Evolutionary conservation across 2,113 vertebrate species (phyloP).

Genomic region (Mungos mungo): DNA sequence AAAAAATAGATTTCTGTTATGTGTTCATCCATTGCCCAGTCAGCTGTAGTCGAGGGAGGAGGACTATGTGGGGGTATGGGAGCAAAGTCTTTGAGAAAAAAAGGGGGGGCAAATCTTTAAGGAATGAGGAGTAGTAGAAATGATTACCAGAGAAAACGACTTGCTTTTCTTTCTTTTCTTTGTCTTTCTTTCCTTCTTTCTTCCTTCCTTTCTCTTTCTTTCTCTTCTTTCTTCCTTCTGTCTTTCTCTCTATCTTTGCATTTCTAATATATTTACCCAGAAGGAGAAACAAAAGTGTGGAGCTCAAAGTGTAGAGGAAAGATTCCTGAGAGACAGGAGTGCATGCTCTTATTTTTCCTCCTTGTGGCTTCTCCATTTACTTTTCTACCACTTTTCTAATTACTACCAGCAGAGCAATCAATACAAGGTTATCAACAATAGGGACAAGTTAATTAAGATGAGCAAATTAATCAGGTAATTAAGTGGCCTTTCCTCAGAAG

Average conservation of each 20-base stretch:
- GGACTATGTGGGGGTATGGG: background rate
- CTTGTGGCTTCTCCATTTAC: conserved; percentile 29
- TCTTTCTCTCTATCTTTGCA: background rate
- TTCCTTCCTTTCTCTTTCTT: background rate
- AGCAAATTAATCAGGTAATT: conserved; percentile 75
- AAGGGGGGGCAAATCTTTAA: background rate
- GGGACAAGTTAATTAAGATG: conserved; percentile 77
- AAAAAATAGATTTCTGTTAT: background rate
- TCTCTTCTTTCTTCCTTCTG: background rate
- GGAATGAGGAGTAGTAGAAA: background rate
- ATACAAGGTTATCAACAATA: conserved; percentile 75
- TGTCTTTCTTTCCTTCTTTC: background rate
- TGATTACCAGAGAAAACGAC: background rate
- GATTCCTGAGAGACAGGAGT: background rate
- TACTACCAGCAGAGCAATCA: conserved; percentile 70
- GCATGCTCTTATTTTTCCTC: background rate
- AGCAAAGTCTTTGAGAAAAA: background rate
- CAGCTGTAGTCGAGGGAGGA: background rate
- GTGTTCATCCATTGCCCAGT: background rate
- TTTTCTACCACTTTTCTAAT: conserved; percentile 62
- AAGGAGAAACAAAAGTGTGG: background rate
- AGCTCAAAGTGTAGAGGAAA: background rate
- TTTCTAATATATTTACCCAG: background rate
- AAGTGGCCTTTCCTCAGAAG: conserved; percentile 61
- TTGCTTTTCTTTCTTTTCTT: background rate